These are phyloP conservation scores for Drosophila carrolli DNA, from an alignment of 1,140 invertebrate genomes.

Conservation along the genomic window DNA sequence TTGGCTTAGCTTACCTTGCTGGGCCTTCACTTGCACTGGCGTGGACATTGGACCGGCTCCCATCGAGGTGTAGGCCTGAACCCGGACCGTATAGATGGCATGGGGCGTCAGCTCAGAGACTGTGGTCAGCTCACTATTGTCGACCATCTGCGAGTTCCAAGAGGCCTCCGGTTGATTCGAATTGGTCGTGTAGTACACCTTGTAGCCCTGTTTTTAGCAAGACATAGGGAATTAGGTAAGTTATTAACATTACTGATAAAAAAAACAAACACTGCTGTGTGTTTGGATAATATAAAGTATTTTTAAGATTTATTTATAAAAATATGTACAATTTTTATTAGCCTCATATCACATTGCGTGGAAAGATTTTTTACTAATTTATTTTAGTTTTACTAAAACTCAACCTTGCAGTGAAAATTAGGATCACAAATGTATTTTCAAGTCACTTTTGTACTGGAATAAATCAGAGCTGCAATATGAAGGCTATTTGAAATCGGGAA, in stretches of 20 bases:
- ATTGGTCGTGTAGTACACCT: slow-evolving; percentile 97
- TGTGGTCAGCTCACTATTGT: slow-evolving; percentile 96
- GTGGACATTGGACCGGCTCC: slow-evolving; percentile 95
- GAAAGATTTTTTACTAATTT: no score
- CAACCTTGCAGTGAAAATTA: no score
- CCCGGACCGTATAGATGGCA: slow-evolving; percentile 95
- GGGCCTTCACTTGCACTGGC: slow-evolving; percentile 97
- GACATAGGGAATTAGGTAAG: not conserved
- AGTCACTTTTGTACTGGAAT: not conserved
- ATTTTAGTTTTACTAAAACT: no score
- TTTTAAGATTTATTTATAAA: no score
- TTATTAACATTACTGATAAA: no score
- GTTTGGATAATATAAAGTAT: no score
- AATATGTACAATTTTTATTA: not conserved
- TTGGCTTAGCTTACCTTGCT: slow-evolving; percentile 91
- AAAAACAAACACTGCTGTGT: no score
- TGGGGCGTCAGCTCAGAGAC: slow-evolving; percentile 95
- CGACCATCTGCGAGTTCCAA: slow-evolving; percentile 96
- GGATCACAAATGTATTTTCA: no score
- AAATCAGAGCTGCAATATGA: not conserved
- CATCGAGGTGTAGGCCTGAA: slow-evolving; percentile 96
- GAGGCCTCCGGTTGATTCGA: slow-evolving; percentile 93
- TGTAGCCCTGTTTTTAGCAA: slow-evolving; percentile 92
- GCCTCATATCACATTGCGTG: no score
- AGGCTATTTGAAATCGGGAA: slow-evolving; percentile 2